Base-by-base conservation (phyloP, 2,888 invertebrate species). In the Phragmatobia fuliginosa region DNA sequence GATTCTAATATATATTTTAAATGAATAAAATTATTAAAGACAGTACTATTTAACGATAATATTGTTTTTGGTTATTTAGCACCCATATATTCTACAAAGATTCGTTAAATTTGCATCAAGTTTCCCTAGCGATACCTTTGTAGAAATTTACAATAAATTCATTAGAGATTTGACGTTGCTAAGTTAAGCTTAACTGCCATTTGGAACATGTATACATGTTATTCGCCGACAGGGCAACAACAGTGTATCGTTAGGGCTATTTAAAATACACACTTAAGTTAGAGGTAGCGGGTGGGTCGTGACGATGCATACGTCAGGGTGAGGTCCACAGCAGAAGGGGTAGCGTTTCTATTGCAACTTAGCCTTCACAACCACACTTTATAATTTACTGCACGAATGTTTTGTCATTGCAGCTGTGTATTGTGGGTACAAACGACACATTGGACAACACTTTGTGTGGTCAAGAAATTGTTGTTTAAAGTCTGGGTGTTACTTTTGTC, bases 211-310 rank as follows among this genome's bases (percentile, higher is more conserved):
- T 38, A 66, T 62, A 62, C 59, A 62, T 71, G 78, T 72, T 79
- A 82, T 80, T 81, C 77, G 77, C 78, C 73, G 73, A 77, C 76
- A 73, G 73, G 68, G 74, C 73, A 75, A 82, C 80, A 80, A 82
- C 83, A 83, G 83, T 85, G 85, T 86, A 83, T 82, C 79, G 83
- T 83, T 80, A 79, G 86, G 87, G 90, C 90, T 90, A 91, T 92
- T 93, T 90, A 91, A 90, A 91, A 90, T 88, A 92, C 89, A 90
- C 87, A 87, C 88, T 90, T 87, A 86, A 87, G 88, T 85, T 85
- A 81, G 86, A 89, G 89, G 90, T 88, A 90, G 91, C 89, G 86
- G 86, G 83, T 83, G 81, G 86, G 80, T 90, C 94, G 94, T 94
- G 94, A 91, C 92, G 91, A 76, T 83, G 94, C 93, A 94, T 94